Evolutionary conservation across 2,797 vertebrate genomes (phyloP), one percentile per base, ranked within the genome.

Genomic region (Danio albolineatus): DNA sequence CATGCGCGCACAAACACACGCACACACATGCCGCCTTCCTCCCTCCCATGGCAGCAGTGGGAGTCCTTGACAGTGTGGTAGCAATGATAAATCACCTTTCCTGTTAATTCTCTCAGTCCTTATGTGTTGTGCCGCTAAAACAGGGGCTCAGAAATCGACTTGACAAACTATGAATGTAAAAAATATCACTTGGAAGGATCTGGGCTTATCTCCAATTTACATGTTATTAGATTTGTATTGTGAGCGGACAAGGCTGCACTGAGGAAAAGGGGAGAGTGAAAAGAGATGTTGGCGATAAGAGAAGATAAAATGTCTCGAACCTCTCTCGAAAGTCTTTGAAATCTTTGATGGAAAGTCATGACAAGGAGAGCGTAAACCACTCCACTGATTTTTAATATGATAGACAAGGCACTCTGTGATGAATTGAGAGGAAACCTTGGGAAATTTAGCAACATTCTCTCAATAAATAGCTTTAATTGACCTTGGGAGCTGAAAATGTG

Each of bases 61-160:
- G 97, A 98, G 97, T 98, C 96, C 96, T 97, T 98, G 97, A 99
- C 97, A 99, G 97, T 97, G 96, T 96, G 92, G 95, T 97, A 96
- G 97, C 96, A 96, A 96, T 99, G 97, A 99, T 98, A 97, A 99
- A 99, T 99, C 96, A 98, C 97, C 96, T 96, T 97, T 94, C 96
- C 95, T 96, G 96, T 98, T 98, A 98, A 99, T 99, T 98, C 97
- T 99, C 97, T 98, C 96, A 96, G 96, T 95, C 96, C 95, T 97
- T 95, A 94, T 96, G 96, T 98, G 96, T 96, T 98, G 96, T 97
- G 96, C 94, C 95, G 94, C 96, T 97, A 97, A 99, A 98, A 96
- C 96, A 95, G 95, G 94, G 94, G 95, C 95, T 96, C 94, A 96
- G 95, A 96, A 94, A 97, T 96, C 97, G 96, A 97, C 96, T 97